Evolutionary conservation across 2,888 invertebrate genomes (phyloP), one percentile per base, ranked within the genome.

Genomic region (Ophioninae sp.): DNA sequence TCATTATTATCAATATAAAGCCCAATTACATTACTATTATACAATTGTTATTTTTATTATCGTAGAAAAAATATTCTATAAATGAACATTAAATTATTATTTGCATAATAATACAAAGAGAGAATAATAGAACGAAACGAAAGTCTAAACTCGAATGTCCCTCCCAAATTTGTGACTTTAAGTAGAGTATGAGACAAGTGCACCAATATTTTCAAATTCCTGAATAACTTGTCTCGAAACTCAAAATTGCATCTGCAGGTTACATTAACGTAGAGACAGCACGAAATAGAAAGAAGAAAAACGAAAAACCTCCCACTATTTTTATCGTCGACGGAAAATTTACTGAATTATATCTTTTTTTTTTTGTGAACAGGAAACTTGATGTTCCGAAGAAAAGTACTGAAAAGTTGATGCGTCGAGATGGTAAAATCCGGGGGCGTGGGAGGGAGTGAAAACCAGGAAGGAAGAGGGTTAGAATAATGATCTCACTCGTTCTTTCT

Each of bases 391-490:
- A 41, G 30, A 69, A 73, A 81, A 64, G 20, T 61, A 22, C 39
- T 77, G 39, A 22, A 68, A 41, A 73, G 74, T 81, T 81, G 23
- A 65, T 56, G 30, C 20, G 56, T 56, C 22, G 23, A 7, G 17
- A 44, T 58, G 17, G 63, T 39, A 22, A 56, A 64, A 23, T 58
- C 39, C 20, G 7, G 22, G n/a, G 20, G 51, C 6, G 73, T 17
- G 63, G 9, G n/a, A 37, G 2, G 10, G 37, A 44, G 20, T 64
- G 51, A 20, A 39, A 37, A 39, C 30, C 30, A 30, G 63, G 22
- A 51, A 41, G 61, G 44, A 73, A 68, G 44, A 44, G 67, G 68
- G 61, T 61, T 20, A 41, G 37, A 61, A 68, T 22, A 59, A 77
- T 68, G 63, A 61, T 73, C 73, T 73, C 67, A 22, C 68, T 44